Evolutionary conservation across 2,113 vertebrate species (phyloP).

Genomic region (Neolamprologus hecqui): DNA sequence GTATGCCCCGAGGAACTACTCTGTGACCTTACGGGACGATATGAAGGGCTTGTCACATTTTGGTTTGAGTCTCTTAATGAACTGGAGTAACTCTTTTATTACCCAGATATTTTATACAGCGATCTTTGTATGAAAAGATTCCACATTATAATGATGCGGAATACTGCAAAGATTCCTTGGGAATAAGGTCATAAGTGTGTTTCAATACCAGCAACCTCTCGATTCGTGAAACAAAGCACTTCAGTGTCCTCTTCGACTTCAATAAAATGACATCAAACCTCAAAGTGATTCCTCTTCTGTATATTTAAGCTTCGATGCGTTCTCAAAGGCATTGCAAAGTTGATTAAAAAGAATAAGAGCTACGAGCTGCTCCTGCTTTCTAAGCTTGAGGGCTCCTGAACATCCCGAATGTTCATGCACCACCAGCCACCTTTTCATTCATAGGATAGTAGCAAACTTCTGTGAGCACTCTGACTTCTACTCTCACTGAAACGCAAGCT

Average conservation of each 20-base stretch:
- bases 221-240: not conserved
- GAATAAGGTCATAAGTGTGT: not conserved
- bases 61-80: not conserved
- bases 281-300: not conserved
- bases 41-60: not conserved
- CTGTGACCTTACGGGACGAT: conserved; percentile 11
- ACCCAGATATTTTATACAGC: not conserved
- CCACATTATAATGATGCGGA: not conserved
- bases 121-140: not conserved
- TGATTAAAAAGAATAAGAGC: conserved; percentile 1
- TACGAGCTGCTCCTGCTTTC: not conserved
- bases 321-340: not conserved
- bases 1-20: not conserved
- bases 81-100: not conserved
- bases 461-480: not conserved
- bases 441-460: not conserved
- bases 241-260: not conserved
- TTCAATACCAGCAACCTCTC: not conserved
- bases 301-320: not conserved
- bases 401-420: not conserved
- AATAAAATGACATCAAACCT: not conserved
- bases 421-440: not conserved
- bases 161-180: not conserved
- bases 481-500: not conserved
- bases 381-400: not conserved